Conservation (phyloP, 2,888 invertebrate species). For the Microdon myrmicae region DNA sequence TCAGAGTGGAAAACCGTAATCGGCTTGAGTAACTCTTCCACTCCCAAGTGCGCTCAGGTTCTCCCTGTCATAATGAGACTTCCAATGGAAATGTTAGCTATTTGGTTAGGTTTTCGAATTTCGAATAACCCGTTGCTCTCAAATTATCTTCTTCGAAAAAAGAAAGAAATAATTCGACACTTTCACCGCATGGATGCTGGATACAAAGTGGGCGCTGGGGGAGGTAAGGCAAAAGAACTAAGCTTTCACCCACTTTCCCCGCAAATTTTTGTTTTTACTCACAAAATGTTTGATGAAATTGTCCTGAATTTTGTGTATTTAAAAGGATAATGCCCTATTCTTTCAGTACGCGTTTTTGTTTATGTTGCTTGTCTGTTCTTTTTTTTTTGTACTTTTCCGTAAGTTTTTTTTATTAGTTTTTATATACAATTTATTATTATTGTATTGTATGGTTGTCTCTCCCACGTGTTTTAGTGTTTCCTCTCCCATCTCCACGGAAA, state of each 20-base stretch:
- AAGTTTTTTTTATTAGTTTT: slow-evolving; percentile 17
- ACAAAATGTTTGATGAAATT: slow-evolving; percentile 23
- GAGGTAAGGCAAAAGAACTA: slow-evolving; percentile 5
- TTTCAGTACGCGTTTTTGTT: slow-evolving; percentile 19
- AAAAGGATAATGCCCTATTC: slow-evolving; percentile 50
- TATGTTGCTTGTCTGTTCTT: slow-evolving; percentile 5
- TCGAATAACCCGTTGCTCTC: slow-evolving; percentile 5
- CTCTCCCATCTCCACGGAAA: too few species aligned
- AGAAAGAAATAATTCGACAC: slow-evolving; percentile 6
- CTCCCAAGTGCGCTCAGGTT: background rate
- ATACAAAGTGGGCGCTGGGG: too few species aligned
- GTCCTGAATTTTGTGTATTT: slow-evolving; percentile 32
- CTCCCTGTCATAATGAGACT: slow-evolving; percentile 6
- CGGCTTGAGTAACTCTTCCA: slow-evolving; percentile 19
- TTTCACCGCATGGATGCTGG: slow-evolving; percentile 26
- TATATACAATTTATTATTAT: too few species aligned
- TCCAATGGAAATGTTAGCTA: slow-evolving; percentile 20
- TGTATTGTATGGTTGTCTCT: slow-evolving; percentile 6
- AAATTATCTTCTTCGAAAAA: slow-evolving; percentile 1
- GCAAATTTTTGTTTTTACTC: slow-evolving; percentile 8
- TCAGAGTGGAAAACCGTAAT: slow-evolving; percentile 24
- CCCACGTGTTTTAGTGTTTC: too few species aligned
- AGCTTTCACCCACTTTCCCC: slow-evolving; percentile 49
- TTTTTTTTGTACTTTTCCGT: slow-evolving; percentile 5
- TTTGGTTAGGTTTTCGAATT: slow-evolving; percentile 13